Base-by-base conservation (phyloP, 2,113 vertebrate species). In the Ctenomys sociabilis region DNA sequence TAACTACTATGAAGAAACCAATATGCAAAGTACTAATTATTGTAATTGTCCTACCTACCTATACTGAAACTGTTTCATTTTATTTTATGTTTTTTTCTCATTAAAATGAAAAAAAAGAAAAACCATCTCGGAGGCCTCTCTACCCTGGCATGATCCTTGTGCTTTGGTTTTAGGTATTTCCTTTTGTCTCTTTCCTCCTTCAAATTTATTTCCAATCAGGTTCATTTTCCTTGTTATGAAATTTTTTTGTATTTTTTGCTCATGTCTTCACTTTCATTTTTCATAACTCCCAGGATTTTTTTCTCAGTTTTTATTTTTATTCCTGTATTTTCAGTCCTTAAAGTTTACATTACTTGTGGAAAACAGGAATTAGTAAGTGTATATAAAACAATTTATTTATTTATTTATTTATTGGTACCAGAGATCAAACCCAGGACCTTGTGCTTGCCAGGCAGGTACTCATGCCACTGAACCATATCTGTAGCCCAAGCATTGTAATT, bases 241-340 rank as follows among this genome's bases (percentile, higher is more conserved):
- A 87, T 90, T 40, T 94, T 28, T 35, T 80, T 73, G 40, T 32
- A 11, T 68, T 72, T 95, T 96, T 77, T 72, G 83, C 40, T 6
- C 16, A 49, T 13, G 11, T 21, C 28, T 82, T 85, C 49, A 37
- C 26, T 66, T 90, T 49, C 13, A 49, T 32, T 49, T 32, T 78
- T 49, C 14, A 8, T 49, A 26, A 78, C 28, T 78, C 14, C 43
- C 28, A 19, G n/a, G 19, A 13, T 12, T 26, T 17, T 78, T 30
- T 28, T 45, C 5, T 24, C 11, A 28, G 40, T 30, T 78, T 72
- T 72, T 22, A n/a, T 37, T 72, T 72, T 72, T 72, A 22, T 40
- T 72, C 37, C 19, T 72, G 11, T 14, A 30, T 49, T 49, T 49
- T 43, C 26, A 32, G 75, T 78, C 13, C 75, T 9, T 49, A 30